These are phyloP conservation scores for Bhutanitis thaidina DNA, from an alignment of 2,888 invertebrate species.

Conservation along the genomic window DNA sequence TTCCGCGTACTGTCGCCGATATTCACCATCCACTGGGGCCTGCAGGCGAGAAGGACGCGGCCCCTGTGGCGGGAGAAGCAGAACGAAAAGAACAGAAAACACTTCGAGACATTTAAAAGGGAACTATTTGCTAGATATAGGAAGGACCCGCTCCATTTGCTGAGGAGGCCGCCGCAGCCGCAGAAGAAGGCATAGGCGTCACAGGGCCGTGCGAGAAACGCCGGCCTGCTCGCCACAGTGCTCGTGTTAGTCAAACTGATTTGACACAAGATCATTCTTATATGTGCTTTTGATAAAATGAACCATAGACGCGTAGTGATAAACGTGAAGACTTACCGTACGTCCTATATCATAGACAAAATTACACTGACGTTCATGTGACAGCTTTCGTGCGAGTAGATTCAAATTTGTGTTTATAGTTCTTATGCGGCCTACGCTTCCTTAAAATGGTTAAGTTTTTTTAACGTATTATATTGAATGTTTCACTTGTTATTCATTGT, in stretches of 20 bases:
- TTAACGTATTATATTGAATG: too few relatives aligned
- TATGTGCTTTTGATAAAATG: background rate
- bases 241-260: constrained; percentile 35
- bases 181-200: constrained; percentile 72
- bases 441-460: too few relatives aligned
- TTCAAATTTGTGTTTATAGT: too few relatives aligned
- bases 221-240: constrained; percentile 52
- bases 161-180: constrained; percentile 52
- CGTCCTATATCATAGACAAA: too few relatives aligned
- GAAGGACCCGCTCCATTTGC: constrained; percentile 80
- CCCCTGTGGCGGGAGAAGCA: constrained; percentile 94
- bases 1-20: constrained; percentile 93
- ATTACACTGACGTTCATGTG: too few relatives aligned
- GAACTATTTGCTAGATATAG: constrained; percentile 89
- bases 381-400: too few relatives aligned
- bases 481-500: too few relatives aligned
- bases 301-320: background rate
- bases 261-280: constrained; percentile 23
- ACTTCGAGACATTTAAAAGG: constrained; percentile 90
- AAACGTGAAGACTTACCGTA: too few relatives aligned
- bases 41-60: constrained; percentile 87
- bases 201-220: constrained; percentile 60
- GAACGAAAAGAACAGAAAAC: constrained; percentile 89
- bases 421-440: too few relatives aligned
- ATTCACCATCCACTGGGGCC: constrained; percentile 94